Evolutionary conservation across 1,140 invertebrate genomes (phyloP).

Genomic region (Pogonognathellus flavescens): DNA sequence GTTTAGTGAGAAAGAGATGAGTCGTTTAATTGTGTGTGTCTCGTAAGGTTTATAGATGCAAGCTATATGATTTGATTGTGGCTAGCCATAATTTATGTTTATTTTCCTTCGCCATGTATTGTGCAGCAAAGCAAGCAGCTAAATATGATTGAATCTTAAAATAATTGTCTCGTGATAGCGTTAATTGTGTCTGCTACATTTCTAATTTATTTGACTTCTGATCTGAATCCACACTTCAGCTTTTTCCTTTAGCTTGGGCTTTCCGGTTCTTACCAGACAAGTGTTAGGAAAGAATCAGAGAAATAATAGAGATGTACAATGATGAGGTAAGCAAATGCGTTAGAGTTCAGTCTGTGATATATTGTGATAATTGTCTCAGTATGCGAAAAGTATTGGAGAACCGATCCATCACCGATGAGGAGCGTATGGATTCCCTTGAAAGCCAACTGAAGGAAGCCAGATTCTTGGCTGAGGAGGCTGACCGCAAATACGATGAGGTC

Average conservation of each 20-base stretch:
- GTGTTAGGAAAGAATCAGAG: background rate
- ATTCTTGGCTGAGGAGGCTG: slow-evolving; percentile 99
- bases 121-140: background rate
- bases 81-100: background rate
- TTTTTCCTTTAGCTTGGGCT: slow-evolving; percentile 48
- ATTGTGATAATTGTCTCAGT: slow-evolving; percentile 75
- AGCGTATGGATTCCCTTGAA: slow-evolving; percentile 99
- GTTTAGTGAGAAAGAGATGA: no score
- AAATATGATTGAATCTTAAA: background rate
- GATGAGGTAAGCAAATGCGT: slow-evolving; percentile 13
- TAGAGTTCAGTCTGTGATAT: slow-evolving; percentile 44
- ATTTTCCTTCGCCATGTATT: background rate
- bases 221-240: slow-evolving; percentile 35
- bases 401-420: slow-evolving; percentile 99
- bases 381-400: slow-evolving; percentile 99
- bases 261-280: slow-evolving; percentile 37
- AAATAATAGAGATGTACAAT: background rate
- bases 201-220: slow-evolving; percentile 42
- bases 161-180: slow-evolving; percentile 23
- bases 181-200: slow-evolving; percentile 30
- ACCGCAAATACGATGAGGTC: slow-evolving; percentile 99
- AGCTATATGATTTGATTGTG: no score
- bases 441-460: slow-evolving; percentile 99
- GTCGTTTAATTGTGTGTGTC: no score
- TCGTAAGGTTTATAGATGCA: no score